Conservation (phyloP, 2,113 vertebrate species). For the Herpailurus yagouaroundi region DNA sequence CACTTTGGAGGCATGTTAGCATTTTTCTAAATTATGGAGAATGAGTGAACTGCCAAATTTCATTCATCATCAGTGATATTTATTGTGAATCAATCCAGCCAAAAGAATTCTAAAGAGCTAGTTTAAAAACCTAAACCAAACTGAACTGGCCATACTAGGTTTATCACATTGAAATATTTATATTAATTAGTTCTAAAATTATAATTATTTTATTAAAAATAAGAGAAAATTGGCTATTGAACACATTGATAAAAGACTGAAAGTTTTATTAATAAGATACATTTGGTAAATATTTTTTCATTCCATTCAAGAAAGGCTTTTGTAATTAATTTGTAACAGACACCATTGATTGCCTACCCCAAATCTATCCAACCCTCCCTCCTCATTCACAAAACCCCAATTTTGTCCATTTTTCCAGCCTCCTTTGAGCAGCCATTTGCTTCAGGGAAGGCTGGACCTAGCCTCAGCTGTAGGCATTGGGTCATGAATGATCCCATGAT, state of each 20-base stretch:
- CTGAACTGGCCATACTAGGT: not conserved
- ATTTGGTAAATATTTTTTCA: conserved; percentile 5
- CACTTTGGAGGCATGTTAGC: not conserved
- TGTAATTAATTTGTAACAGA: not conserved
- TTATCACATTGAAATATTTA: not conserved
- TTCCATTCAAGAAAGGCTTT: not conserved
- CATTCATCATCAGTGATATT: conserved; percentile 25
- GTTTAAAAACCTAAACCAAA: not conserved
- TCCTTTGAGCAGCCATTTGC: not conserved
- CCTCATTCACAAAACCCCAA: not conserved
- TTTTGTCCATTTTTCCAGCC: not conserved
- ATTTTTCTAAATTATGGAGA: conserved; percentile 44
- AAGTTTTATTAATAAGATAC: not conserved
- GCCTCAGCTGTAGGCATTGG: not conserved
- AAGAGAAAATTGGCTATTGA: not conserved
- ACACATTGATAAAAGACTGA: not conserved
- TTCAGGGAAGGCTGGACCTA: not conserved
- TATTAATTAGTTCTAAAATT: conserved; percentile 2
- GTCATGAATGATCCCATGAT: not conserved
- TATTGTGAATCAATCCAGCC: not conserved
- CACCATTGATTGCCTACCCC: not conserved
- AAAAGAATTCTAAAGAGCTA: conserved; percentile 22
- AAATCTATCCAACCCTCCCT: not conserved
- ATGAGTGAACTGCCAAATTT: conserved; percentile 13
- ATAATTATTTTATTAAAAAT: conserved; percentile 8